Evolutionary conservation across 2,797 vertebrate genomes (phyloP).

Genomic region (Phaenicophaeus curvirostris): DNA sequence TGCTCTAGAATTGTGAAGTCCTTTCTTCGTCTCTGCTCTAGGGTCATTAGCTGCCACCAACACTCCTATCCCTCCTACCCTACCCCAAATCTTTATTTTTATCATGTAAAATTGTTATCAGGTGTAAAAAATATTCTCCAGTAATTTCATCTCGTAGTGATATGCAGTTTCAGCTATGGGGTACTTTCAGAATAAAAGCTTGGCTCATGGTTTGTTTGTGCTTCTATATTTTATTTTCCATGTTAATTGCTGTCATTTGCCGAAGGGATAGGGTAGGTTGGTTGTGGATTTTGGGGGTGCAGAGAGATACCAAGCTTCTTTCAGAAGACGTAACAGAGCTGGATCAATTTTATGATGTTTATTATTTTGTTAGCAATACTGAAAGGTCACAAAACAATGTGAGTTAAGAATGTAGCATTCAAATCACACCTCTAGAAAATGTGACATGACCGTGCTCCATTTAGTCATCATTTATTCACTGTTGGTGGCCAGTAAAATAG

Average conservation of each 20-base stretch:
- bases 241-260: not conserved
- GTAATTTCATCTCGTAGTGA: not conserved
- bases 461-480: not conserved
- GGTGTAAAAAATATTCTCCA: not conserved
- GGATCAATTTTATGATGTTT: not conserved
- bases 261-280: not conserved
- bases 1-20: not conserved
- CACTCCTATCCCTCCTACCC: accelerated
- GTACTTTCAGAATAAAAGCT: not conserved
- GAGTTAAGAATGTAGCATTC: not conserved
- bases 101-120: not conserved
- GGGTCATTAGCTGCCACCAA: not conserved
- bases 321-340: not conserved
- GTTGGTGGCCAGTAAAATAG: not conserved
- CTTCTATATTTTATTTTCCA: not conserved
- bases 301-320: not conserved
- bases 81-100: not conserved
- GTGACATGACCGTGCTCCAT: not conserved
- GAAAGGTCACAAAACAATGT: not conserved
- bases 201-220: not conserved
- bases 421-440: not conserved
- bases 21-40: not conserved
- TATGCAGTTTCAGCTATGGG: not conserved
- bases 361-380: not conserved
- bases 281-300: not conserved